Percentiles rank a stretch among this genome's conserved stretches.
Evolutionary conservation across 2,888 invertebrate genomes (phyloP).

Genomic region (Cataglyphis albicans): DNA sequence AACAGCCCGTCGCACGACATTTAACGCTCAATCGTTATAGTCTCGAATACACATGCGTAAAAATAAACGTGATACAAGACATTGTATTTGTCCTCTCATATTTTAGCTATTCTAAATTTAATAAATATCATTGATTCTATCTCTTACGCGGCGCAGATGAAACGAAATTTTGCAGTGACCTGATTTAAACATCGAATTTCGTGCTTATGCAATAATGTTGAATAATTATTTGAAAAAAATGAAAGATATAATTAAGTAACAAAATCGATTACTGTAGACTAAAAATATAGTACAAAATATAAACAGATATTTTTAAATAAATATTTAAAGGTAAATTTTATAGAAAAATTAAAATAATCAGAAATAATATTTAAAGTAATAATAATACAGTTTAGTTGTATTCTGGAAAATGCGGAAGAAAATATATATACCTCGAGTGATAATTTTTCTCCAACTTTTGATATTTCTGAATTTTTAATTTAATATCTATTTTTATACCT

Average conservation of each 20-base stretch:
- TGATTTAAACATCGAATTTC: constrained; percentile 3
- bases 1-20: constrained; percentile 12
- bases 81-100: constrained; percentile 46
- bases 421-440: background rate
- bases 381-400: background rate
- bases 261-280: background rate
- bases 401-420: background rate
- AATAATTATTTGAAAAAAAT: constrained; percentile 4
- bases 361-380: background rate
- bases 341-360: background rate
- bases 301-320: background rate
- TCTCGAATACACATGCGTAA: constrained; percentile 49
- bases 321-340: background rate
- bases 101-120: constrained; percentile 65
- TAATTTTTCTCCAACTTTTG: background rate
- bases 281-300: background rate
- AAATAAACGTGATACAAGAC: constrained; percentile 62
- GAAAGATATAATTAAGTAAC: background rate
- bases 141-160: background rate
- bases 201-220: background rate
- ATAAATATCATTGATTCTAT: background rate
- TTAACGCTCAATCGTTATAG: constrained; percentile 40
- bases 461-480: background rate
- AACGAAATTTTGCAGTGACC: background rate
- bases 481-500: background rate